Conservation (phyloP, 2,888 invertebrate species). For the Orthosia cruda region DNA sequence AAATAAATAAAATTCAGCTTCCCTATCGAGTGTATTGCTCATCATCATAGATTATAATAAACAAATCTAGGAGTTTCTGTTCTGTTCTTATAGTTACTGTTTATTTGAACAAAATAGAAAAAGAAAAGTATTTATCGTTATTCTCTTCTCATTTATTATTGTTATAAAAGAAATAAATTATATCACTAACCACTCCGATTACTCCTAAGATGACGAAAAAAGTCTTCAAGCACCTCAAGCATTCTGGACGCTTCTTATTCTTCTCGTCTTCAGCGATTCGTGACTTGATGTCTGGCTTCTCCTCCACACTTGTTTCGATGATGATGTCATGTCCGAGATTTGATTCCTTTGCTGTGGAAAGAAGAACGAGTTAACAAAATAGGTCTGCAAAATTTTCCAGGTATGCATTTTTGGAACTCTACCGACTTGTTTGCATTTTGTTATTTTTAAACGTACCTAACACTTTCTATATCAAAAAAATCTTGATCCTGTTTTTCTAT, state of each 20-base stretch:
- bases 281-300: slow-evolving; percentile 3
- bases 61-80: too few species aligned
- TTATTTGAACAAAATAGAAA: not conserved
- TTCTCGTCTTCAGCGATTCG: not conserved
- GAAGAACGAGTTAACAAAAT: slow-evolving; percentile 14
- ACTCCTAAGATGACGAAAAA: slow-evolving; percentile 63
- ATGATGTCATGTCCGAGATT: slow-evolving; percentile 24
- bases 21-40: too few species aligned
- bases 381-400: not conserved
- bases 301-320: slow-evolving; percentile 29
- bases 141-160: not conserved
- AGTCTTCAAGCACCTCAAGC: slow-evolving; percentile 32
- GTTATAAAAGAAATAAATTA: not conserved
- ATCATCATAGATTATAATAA: too few species aligned
- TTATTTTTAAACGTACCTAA: not conserved
- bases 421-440: not conserved
- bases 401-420: not conserved
- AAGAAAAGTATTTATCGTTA: not conserved
- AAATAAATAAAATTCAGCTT: too few species aligned
- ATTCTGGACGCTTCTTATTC: not conserved
- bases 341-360: slow-evolving; percentile 64
- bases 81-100: too few species aligned
- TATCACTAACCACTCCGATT: slow-evolving; percentile 61
- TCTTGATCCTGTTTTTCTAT: not conserved
- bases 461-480: not conserved